Base-by-base conservation (phyloP, 2,797 vertebrate species). In the Acanthurus tractus region DNA sequence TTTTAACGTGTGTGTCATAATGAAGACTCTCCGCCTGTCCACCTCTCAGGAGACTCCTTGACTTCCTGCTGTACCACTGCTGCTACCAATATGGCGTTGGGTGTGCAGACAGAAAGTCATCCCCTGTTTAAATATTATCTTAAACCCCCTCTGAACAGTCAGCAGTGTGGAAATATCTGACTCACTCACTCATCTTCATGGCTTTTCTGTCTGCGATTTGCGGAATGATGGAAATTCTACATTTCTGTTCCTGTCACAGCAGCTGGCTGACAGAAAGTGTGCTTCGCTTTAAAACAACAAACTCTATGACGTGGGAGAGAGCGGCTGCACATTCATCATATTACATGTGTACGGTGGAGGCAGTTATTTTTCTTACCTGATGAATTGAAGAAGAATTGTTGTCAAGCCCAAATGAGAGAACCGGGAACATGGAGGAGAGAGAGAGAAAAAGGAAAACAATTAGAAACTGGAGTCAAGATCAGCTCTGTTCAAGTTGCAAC, bases 291-390 rank as follows among this genome's bases (percentile, higher is more conserved):
- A 29, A 25, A 81, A 61, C 45, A 71, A 62, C 12, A 45, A 3
- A 49, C 1, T 54, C 20, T 45, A 61, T 38, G 29, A 38, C 1
- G 25, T 11, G 4, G 13, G 44, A 36, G 12, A 22, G 22, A 23
- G n/a, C 4, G 8, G 15, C 22, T 8, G 12, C 15, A 65, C n/a
- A 70, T 67, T 79, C 23, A 17, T 74, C 63, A 22, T 8, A 53
- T 38, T 18, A 56, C 44, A 65, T 22, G 10, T 77, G 22, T n/a
- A 58, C 10, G 54, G 14, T 8, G 4, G 68, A 48, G 29, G 42
- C 36, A 57, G 20, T 34, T 20, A n/a, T 67, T 66, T 82, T 25
- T 78, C 82, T 92, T 87, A 90, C 89, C 90, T 92, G 80, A 71
- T 65, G 6, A 4, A 63, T 20, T 2, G 42, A 74, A 22, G 74